A percentile compares a stretch with the other conserved stretches of the same genome.
These are phyloP conservation scores for Solenopsis invicta DNA, from an alignment of 1,140 invertebrate species.

Conservation along the genomic window DNA sequence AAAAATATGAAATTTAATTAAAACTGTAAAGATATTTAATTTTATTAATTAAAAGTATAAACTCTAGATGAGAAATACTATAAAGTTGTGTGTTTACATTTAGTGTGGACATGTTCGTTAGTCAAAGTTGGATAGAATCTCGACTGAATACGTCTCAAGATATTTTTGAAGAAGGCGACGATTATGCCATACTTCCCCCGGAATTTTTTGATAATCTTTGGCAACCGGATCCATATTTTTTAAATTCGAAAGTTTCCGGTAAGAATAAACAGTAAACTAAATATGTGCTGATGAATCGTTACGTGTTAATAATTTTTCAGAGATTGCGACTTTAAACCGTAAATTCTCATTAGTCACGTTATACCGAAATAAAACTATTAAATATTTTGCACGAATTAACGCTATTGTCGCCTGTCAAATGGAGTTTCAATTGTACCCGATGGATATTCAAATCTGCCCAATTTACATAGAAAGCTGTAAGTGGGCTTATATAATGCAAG, in stretches of 20 bases:
- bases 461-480: slow-evolving; percentile 95
- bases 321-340: slow-evolving; percentile 92
- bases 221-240: slow-evolving; percentile 95
- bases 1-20: not conserved
- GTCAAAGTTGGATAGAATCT: slow-evolving; percentile 93
- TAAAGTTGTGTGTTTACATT: slow-evolving; percentile 56
- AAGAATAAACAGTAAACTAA: slow-evolving; percentile 67
- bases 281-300: not conserved
- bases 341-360: slow-evolving; percentile 93
- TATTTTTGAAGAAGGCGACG: slow-evolving; percentile 92
- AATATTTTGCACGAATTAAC: slow-evolving; percentile 93
- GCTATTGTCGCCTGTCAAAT: slow-evolving; percentile 95
- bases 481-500: slow-evolving; percentile 81
- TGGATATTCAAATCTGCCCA: slow-evolving; percentile 94
- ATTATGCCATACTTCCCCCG: slow-evolving; percentile 92
- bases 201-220: slow-evolving; percentile 94
- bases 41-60: not conserved
- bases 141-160: slow-evolving; percentile 91
- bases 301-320: slow-evolving; percentile 82
- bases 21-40: not conserved
- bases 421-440: slow-evolving; percentile 94
- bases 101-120: slow-evolving; percentile 94
- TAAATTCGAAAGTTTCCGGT: slow-evolving; percentile 95
- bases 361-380: slow-evolving; percentile 92
- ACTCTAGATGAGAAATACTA: not conserved